Percentiles rank a stretch among this genome's conserved stretches.
Conservation (phyloP, 2,797 vertebrate species). For the Pelochelys cantorii region DNA sequence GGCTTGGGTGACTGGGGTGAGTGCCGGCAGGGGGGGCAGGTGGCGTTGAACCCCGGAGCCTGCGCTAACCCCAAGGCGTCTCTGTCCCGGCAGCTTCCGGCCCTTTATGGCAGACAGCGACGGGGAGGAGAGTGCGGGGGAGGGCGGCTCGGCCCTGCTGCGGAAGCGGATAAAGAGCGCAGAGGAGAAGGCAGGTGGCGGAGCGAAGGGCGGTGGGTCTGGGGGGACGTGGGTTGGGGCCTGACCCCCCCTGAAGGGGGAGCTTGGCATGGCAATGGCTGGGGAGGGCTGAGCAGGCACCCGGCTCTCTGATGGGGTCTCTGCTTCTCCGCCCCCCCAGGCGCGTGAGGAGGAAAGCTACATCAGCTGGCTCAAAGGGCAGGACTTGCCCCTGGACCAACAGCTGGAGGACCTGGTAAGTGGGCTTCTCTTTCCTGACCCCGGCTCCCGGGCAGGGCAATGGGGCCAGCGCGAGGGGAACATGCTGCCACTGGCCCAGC, state of each 20-base stretch:
- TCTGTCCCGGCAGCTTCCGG: slow-evolving; percentile 79
- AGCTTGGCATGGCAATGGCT: fast-evolving
- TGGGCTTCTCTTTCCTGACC: fast-evolving
- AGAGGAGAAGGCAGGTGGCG: slow-evolving; percentile 85
- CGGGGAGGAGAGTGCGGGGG: slow-evolving; percentile 66
- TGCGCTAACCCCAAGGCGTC: not conserved
- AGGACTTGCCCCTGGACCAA: slow-evolving; percentile 78
- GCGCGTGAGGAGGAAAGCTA: slow-evolving; percentile 89
- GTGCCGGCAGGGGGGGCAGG: not conserved
- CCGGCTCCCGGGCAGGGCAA: not conserved
- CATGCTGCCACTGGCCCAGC: too few species aligned
- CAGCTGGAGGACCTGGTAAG: slow-evolving; percentile 89
- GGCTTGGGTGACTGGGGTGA: not conserved
- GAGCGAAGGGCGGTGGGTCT: not conserved
- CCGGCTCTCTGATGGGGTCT: not conserved
- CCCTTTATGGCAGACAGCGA: slow-evolving; percentile 88
- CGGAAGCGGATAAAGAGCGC: slow-evolving; percentile 83
- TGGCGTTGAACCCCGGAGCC: not conserved
- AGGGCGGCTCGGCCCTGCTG: slow-evolving; percentile 75
- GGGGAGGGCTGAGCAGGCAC: too few species aligned
- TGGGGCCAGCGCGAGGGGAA: too few species aligned
- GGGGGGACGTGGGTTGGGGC: not conserved
- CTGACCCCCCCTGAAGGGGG: not conserved
- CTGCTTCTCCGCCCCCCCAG: slow-evolving; percentile 63
- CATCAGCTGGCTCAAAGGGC: slow-evolving; percentile 91